phyloP scores from a whole-genome alignment of 2,797 vertebrate species.

The Buphagus erythrorhynchus region DNA sequence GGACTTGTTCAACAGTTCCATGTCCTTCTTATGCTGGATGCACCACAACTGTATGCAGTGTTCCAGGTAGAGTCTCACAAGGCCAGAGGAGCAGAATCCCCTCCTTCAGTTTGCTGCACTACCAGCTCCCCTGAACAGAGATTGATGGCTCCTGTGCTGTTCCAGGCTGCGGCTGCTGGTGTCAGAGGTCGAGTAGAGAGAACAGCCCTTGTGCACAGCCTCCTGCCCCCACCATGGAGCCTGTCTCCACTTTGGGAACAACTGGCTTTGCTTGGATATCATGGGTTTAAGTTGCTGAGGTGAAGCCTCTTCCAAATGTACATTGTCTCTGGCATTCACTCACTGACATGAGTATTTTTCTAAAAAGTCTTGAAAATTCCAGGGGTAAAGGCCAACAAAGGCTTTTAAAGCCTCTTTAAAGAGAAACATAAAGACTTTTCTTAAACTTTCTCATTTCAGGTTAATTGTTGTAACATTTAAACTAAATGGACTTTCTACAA shows the following conservation, averaged over 20 bases:
- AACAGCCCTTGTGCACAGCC: fast-evolving
- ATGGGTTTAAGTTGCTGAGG: background rate
- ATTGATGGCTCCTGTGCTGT: background rate
- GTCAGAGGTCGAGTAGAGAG: background rate
- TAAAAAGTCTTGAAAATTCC: background rate
- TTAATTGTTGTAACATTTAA: background rate
- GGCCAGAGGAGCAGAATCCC: background rate
- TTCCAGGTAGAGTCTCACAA: background rate
- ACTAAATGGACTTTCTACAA: background rate
- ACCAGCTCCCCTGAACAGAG: background rate
- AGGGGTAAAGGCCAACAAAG: background rate
- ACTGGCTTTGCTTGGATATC: background rate
- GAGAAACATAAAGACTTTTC: background rate
- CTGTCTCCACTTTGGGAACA: background rate
- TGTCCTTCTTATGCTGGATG: background rate
- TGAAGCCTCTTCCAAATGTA: background rate
- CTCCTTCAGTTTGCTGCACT: background rate
- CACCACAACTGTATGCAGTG: background rate
- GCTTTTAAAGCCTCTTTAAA: background rate
- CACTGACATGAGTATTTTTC: background rate
- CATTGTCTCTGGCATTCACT: background rate
- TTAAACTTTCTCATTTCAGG: background rate
- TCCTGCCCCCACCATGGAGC: fast-evolving
- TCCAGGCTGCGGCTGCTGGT: background rate
- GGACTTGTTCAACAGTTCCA: background rate